Evolutionary conservation across 2,797 vertebrate species (phyloP).

Genomic region (Anableps anableps): DNA sequence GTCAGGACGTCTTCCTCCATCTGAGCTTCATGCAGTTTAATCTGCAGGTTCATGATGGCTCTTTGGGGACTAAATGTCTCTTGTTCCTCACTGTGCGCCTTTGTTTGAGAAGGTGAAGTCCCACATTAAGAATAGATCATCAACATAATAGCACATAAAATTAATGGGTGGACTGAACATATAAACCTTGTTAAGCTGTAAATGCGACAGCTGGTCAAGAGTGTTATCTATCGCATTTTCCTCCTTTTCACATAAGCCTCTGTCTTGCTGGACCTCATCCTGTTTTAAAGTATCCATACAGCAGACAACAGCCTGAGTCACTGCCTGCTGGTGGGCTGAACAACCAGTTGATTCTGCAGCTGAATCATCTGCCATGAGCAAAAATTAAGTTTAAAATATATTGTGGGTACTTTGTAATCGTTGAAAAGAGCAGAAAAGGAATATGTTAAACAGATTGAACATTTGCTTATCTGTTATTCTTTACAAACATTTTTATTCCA

Average conservation of each 20-base stretch:
- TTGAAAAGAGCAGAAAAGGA: background rate
- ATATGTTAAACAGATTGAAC: background rate
- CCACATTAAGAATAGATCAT: background rate
- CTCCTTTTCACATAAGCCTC: constrained; percentile 53
- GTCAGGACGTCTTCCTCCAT: constrained; percentile 76
- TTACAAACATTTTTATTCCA: background rate
- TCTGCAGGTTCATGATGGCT: constrained; percentile 76
- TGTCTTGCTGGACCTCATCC: constrained; percentile 34
- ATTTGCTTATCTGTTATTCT: background rate
- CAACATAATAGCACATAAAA: background rate
- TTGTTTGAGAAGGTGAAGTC: constrained; percentile 26
- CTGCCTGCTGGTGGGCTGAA: constrained; percentile 50
- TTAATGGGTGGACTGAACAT: constrained; percentile 3
- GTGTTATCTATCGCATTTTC: constrained; percentile 71
- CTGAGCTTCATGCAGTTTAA: constrained; percentile 77
- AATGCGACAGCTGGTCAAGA: constrained; percentile 72
- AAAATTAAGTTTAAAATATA: constrained; percentile 22
- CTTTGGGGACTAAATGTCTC: constrained; percentile 66
- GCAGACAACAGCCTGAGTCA: constrained; percentile 48
- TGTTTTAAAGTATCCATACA: constrained; percentile 57
- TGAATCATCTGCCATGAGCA: constrained; percentile 50
- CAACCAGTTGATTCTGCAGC: constrained; percentile 24
- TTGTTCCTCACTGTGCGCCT: constrained; percentile 76
- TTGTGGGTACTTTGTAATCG: background rate
- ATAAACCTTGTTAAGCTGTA: constrained; percentile 77